A percentile compares a stretch with the other conserved stretches of the same genome.
Evolutionary conservation across 2,113 vertebrate species (phyloP).

Genomic region (Seriola dumerili): DNA sequence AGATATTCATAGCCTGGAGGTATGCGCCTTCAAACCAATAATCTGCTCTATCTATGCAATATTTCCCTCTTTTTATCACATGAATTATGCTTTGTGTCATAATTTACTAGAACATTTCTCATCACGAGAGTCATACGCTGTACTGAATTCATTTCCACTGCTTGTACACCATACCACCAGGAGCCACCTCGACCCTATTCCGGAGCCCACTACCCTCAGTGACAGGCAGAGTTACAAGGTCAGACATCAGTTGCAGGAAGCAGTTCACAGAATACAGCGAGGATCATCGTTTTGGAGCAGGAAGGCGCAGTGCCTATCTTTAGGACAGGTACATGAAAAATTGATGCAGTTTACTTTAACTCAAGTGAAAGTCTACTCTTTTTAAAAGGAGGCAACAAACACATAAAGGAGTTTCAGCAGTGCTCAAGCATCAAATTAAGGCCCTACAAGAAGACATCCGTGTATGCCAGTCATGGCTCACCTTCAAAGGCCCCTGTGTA

Average conservation of each 20-base stretch:
- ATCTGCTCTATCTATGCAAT: slow-evolving; percentile 77
- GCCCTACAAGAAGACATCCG: slow-evolving; percentile 68
- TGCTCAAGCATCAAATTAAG: slow-evolving; percentile 77
- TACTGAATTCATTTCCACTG: slow-evolving; percentile 55
- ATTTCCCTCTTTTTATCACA: slow-evolving; percentile 76
- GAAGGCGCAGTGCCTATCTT: slow-evolving; percentile 56
- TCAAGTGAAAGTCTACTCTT: slow-evolving; percentile 62
- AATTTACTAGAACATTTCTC: slow-evolving; percentile 76
- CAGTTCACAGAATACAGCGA: slow-evolving; percentile 24
- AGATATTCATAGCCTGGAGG: slow-evolving; percentile 80
- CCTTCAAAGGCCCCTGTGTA: slow-evolving; percentile 73
- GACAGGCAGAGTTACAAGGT: slow-evolving; percentile 62
- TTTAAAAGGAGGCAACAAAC: slow-evolving; percentile 70
- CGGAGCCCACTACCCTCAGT: slow-evolving; percentile 9
- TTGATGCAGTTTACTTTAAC: slow-evolving; percentile 71
- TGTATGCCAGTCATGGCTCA: slow-evolving; percentile 70
- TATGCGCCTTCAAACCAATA: slow-evolving; percentile 72
- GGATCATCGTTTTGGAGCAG: slow-evolving; percentile 31
- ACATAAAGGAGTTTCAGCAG: slow-evolving; percentile 51
- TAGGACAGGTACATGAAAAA: slow-evolving; percentile 73
- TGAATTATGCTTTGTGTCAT: slow-evolving; percentile 81
- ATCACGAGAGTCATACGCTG: slow-evolving; percentile 61
- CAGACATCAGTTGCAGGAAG: slow-evolving; percentile 39
- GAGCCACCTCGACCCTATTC: slow-evolving; percentile 18
- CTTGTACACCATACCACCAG: slow-evolving; percentile 45